Percentiles rank a stretch among this genome's conserved stretches.
phyloP scores from a whole-genome alignment of 1,140 invertebrate species.

The Drosophila sp. region DNA sequence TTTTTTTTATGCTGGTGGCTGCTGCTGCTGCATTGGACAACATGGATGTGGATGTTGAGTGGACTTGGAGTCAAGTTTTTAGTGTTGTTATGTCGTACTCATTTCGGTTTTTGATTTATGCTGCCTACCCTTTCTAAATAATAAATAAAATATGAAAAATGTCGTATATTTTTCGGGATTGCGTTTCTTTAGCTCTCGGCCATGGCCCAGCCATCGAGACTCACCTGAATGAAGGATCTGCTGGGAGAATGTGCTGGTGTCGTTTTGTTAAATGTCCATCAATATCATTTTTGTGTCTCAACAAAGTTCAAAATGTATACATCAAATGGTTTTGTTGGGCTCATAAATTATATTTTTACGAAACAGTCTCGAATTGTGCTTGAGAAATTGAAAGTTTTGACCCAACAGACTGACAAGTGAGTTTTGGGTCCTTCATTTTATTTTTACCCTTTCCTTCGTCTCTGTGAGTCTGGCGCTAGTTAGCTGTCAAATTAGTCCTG shows the following conservation, averaged over 20 bases:
- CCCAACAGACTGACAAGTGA: conserved; percentile 61
- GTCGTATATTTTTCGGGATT: conserved; percentile 51
- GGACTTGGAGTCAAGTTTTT: conserved; percentile 54
- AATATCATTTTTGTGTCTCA: conserved; percentile 80
- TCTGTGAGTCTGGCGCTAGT: conserved; percentile 62
- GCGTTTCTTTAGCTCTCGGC: conserved; percentile 24
- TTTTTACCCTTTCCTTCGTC: conserved; percentile 3
- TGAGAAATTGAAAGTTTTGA: conserved; percentile 66
- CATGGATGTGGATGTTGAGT: conserved; percentile 53
- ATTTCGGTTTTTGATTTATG: conserved; percentile 80
- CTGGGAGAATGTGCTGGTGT: conserved; percentile 50
- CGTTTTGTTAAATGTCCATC: conserved; percentile 81
- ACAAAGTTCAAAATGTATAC: conserved; percentile 75
- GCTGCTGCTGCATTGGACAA: conserved; percentile 56
- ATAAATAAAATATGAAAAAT: conserved; percentile 82
- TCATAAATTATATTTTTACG: conserved; percentile 74
- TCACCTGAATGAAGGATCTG: conserved; percentile 40
- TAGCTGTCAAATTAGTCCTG: conserved; percentile 73
- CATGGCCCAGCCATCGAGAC: background rate
- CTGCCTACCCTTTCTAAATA: conserved; percentile 80
- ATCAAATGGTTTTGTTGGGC: conserved; percentile 65
- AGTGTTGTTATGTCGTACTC: conserved; percentile 80
- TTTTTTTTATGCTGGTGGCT: conserved; percentile 56
- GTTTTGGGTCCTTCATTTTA: conserved; percentile 19
- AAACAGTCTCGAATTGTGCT: conserved; percentile 25